phyloP scores from a whole-genome alignment of 2,113 vertebrate genomes.

The Sapayoa aenigma region DNA sequence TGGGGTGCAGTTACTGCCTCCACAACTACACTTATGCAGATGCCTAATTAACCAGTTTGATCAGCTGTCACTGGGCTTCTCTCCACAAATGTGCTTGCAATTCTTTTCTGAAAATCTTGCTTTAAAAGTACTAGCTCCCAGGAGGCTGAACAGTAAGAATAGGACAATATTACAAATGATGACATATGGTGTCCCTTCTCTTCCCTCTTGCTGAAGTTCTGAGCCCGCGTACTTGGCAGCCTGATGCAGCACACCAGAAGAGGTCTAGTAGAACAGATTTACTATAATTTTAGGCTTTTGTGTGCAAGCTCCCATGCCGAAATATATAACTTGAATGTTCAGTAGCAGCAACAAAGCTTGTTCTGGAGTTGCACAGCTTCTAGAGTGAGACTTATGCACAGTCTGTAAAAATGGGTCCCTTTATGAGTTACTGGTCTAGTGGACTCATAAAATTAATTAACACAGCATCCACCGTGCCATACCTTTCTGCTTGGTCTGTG shows the following conservation, averaged over 20 bases:
- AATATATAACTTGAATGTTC: not conserved
- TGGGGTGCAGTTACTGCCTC: not conserved
- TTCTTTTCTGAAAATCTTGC: not conserved
- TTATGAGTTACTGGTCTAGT: not conserved
- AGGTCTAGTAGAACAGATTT: not conserved
- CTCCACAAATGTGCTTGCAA: not conserved
- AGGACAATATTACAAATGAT: not conserved
- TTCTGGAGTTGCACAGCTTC: not conserved
- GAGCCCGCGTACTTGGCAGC: not conserved
- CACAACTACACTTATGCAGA: not conserved
- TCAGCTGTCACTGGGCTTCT: not conserved
- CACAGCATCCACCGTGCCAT: not conserved
- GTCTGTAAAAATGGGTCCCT: not conserved
- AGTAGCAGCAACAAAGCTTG: not conserved
- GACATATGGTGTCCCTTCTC: constrained; percentile 15
- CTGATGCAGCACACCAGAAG: not conserved
- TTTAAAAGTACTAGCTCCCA: not conserved
- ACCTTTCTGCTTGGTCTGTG: not conserved
- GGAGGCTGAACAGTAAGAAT: not conserved
- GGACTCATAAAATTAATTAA: not conserved
- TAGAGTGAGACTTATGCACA: not conserved
- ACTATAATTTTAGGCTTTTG: not conserved
- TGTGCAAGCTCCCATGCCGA: not conserved
- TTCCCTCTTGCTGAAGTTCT: constrained; percentile 1
- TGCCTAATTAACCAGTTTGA: not conserved